phyloP scores from a whole-genome alignment of 1,140 invertebrate genomes.

The Leptinotarsa lineolata region DNA sequence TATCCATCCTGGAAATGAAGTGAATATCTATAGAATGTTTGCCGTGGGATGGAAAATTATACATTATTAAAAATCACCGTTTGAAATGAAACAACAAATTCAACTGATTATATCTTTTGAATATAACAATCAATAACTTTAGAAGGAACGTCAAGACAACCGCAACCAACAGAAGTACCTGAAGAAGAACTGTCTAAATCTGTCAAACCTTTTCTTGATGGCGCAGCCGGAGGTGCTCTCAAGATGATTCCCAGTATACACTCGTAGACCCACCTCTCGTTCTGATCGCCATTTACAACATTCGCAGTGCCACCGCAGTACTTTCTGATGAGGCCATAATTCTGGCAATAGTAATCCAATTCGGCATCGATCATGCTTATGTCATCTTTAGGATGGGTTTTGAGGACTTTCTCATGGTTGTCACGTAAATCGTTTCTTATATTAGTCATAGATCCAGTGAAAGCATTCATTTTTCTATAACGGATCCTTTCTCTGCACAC shows the following conservation, averaged over 20 bases:
- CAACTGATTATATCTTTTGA: not conserved
- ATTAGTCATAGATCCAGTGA: constrained; percentile 43
- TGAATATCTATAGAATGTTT: not conserved
- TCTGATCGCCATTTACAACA: constrained; percentile 49
- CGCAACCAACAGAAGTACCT: constrained; percentile 7
- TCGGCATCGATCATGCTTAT: constrained; percentile 45
- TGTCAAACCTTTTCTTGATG: constrained; percentile 46
- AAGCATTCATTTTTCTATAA: constrained; percentile 43
- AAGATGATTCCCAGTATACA: constrained; percentile 45
- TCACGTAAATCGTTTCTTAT: constrained; percentile 28
- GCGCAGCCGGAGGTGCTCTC: constrained; percentile 38
- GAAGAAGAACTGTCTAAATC: not conserved
- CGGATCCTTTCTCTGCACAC: constrained; percentile 48
- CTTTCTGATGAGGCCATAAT: constrained; percentile 51
- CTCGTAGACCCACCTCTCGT: constrained; percentile 49
- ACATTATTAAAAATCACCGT: no score
- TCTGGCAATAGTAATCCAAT: constrained; percentile 49
- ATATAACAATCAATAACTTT: constrained; percentile 21
- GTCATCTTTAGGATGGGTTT: constrained; percentile 49
- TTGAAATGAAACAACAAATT: not conserved
- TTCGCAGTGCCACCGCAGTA: constrained; percentile 50
- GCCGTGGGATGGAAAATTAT: not conserved
- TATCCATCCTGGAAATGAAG: no score
- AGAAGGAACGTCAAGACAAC: constrained; percentile 12
- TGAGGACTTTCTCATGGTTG: constrained; percentile 36